Percentiles rank a stretch among this genome's conserved stretches.
These are phyloP conservation scores for Nesoenas mayeri DNA, from an alignment of 2,113 vertebrate species.

Conservation along the genomic window DNA sequence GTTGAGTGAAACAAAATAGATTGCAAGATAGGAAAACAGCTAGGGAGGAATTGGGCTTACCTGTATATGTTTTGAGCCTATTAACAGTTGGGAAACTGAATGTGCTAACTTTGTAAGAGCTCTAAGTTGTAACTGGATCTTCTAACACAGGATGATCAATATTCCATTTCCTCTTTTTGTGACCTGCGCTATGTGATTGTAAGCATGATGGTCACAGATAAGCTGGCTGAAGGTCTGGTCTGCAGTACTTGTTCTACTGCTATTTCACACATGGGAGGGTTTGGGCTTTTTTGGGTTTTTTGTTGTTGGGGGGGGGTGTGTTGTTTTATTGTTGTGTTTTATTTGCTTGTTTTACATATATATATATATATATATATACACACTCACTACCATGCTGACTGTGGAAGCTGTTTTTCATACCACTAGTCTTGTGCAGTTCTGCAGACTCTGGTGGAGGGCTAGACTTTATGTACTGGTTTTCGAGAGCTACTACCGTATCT, in stretches of 20 bases:
- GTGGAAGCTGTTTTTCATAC: not conserved
- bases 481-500: accelerated
- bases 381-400: not conserved
- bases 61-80: accelerated
- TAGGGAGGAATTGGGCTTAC: not conserved
- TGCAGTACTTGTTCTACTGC: not conserved
- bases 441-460: not conserved
- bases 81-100: not conserved
- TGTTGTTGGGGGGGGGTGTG: no score
- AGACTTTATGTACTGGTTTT: not conserved
- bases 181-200: accelerated
- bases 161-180: not conserved
- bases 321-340: no score
- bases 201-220: not conserved
- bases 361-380: not conserved
- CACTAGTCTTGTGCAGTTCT: not conserved
- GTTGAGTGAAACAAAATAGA: not conserved
- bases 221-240: not conserved
- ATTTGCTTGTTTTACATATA: no score
- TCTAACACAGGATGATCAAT: not conserved
- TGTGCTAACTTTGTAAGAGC: not conserved
- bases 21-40: accelerated
- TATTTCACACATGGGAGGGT: accelerated
- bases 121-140: not conserved
- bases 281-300: not conserved